Conservation (phyloP, 2,888 invertebrate genomes). For the Dysmachus trigonus region DNA sequence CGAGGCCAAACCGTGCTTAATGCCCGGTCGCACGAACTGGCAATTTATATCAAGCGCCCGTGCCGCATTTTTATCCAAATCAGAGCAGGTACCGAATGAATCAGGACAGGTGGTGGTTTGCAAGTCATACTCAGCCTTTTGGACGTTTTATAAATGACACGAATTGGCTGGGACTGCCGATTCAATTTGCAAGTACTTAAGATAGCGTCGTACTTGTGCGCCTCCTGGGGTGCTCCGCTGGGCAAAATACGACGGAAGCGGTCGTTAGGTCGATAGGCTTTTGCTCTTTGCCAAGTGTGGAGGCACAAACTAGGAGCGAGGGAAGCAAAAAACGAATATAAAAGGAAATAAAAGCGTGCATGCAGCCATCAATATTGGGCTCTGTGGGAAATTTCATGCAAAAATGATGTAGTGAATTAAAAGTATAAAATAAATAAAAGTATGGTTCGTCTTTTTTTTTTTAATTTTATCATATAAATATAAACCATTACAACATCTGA, state of each 20-base stretch:
- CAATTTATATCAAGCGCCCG: slow-evolving; percentile 16
- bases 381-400: neutral
- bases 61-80: slow-evolving; percentile 32
- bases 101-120: slow-evolving; percentile 19
- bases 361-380: neutral
- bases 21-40: slow-evolving; percentile 15
- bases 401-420: too few relatives aligned
- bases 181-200: slow-evolving; percentile 41
- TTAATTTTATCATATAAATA: too few relatives aligned
- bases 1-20: neutral
- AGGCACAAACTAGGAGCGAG: neutral
- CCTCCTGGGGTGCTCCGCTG: neutral
- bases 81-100: neutral
- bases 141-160: slow-evolving; percentile 34
- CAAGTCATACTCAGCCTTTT: slow-evolving; percentile 22
- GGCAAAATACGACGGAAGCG: slow-evolving; percentile 1
- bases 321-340: neutral
- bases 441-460: too few relatives aligned
- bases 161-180: slow-evolving; percentile 39
- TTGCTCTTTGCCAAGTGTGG: neutral
- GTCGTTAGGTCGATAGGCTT: slow-evolving; percentile 5
- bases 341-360: neutral
- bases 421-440: too few relatives aligned
- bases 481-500: too few relatives aligned
- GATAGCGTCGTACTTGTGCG: neutral